Base-by-base conservation (phyloP, 2,797 vertebrate species). In the Gallinago stenura region DNA sequence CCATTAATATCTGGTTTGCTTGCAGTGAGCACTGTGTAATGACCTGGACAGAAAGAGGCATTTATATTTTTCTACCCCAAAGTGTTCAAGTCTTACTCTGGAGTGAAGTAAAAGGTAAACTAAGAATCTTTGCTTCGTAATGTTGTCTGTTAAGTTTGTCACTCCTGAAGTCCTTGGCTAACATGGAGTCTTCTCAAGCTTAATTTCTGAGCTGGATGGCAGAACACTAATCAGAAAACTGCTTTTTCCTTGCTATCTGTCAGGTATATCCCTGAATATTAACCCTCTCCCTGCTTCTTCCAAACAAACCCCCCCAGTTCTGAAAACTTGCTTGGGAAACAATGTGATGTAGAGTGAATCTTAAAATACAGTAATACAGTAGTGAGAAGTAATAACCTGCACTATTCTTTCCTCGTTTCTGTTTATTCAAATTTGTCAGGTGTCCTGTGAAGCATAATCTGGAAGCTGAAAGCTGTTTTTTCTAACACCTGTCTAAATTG, bases 41-140 rank as follows among this genome's bases (percentile, higher is more conserved):
- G 97, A 99, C 99, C 46, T 99, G 99, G 99, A 99, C 99, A 35
- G 98, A 99, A 94, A 98, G 98, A 73, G 99, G 99, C 68, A 98
- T 99, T 98, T 99, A 99, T 94, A 94, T 99, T 97, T 99, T 99
- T 64, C 98, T 99, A 93, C 99, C 99, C 90, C 99, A 99, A 95
- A 99, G 98, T 26, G 98, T 99, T 93, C 99, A 99, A 95, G 98
- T 99, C 85, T 98, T 99, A 76, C 98, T 99, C 61, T 99, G 99
- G 99, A 99, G 99, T 83, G 99, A 99, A 97, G 94, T 99, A 60
- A 99, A 98, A 98, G 99, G 99, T 99, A 96, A 92, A 87, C 84
- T 53, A 65, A 79, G 58, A 73, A 66, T 73, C 15, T 33, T 90
- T 7, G 9, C 17, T 82, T 81, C 73, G 30, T 68, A 30, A 5